These are phyloP conservation scores for Brenthis hecate DNA, from an alignment of 2,888 invertebrate species.

Conservation along the genomic window DNA sequence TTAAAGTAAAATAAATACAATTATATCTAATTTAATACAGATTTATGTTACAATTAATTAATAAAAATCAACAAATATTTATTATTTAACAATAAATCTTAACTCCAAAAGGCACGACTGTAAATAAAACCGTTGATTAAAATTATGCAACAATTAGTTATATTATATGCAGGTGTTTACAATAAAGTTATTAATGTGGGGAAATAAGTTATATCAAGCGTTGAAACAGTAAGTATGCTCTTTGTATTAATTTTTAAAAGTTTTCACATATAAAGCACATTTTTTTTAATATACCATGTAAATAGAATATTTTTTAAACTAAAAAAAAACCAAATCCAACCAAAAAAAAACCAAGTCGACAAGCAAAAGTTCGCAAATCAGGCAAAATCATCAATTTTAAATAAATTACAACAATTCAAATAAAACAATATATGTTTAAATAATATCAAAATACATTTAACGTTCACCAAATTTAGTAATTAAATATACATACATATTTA, in stretches of 20 bases:
- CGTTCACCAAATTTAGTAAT: not conserved
- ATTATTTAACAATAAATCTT: constrained; percentile 16
- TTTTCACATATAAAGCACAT: not conserved
- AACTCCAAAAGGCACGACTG: constrained; percentile 29
- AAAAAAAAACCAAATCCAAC: not conserved
- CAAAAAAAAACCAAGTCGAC: not conserved
- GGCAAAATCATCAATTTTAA: no score
- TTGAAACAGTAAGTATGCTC: constrained; percentile 1
- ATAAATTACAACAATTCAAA: not conserved
- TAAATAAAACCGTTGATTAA: constrained; percentile 23
- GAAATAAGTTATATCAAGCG: not conserved
- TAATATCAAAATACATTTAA: not conserved
- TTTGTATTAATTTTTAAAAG: not conserved
- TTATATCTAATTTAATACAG: constrained; percentile 14
- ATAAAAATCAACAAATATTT: constrained; percentile 23
- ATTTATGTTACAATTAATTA: constrained; percentile 21
- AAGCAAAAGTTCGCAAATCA: not conserved
- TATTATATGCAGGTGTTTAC: not conserved
- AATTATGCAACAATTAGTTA: constrained; percentile 17
- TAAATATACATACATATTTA: not conserved
- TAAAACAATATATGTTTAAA: not conserved
- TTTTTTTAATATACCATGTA: constrained; percentile 14
- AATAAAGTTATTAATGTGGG: not conserved
- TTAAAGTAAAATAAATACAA: constrained; percentile 21
- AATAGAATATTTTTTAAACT: constrained; percentile 3